Evolutionary conservation across 2,888 invertebrate genomes (phyloP).

Genomic region (Caenorhabditis virilis): DNA sequence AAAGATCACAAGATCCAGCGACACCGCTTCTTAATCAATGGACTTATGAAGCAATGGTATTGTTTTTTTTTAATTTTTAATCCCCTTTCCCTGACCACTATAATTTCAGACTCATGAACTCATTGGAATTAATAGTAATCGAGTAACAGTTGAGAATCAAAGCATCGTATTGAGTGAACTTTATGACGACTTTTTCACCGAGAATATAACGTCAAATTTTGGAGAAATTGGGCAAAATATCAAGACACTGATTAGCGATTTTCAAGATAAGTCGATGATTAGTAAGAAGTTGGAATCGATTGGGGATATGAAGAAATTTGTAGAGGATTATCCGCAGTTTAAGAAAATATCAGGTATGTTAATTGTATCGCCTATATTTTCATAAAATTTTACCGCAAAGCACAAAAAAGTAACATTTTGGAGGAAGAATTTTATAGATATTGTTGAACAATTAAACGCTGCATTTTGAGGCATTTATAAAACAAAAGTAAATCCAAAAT

Average conservation of each 20-base stretch:
- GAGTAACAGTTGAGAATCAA: conserved; percentile 89
- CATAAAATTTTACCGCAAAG: too few species aligned
- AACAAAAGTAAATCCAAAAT: too few species aligned
- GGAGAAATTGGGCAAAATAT: conserved; percentile 98
- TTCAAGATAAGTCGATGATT: conserved; percentile 88
- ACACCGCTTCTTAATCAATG: conserved; percentile 95
- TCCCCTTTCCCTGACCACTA: background rate
- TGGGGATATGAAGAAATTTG: conserved; percentile 88
- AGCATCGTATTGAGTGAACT: conserved; percentile 87
- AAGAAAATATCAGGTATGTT: conserved; percentile 77
- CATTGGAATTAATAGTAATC: conserved; percentile 87
- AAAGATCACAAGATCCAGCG: conserved; percentile 90
- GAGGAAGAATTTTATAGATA: too few species aligned
- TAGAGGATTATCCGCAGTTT: conserved; percentile 96
- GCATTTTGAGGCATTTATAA: too few species aligned
- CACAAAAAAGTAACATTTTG: too few species aligned
- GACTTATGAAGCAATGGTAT: conserved; percentile 97
- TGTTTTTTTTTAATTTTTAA: conserved; percentile 1
- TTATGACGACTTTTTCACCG: conserved; percentile 94
- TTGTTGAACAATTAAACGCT: too few species aligned
- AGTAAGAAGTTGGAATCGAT: conserved; percentile 90
- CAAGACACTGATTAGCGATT: conserved; percentile 94
- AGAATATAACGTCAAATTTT: conserved; percentile 93
- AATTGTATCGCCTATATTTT: too few species aligned
- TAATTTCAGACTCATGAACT: conserved; percentile 83